Conservation (phyloP, 2,113 vertebrate genomes). For the Gadus macrocephalus region DNA sequence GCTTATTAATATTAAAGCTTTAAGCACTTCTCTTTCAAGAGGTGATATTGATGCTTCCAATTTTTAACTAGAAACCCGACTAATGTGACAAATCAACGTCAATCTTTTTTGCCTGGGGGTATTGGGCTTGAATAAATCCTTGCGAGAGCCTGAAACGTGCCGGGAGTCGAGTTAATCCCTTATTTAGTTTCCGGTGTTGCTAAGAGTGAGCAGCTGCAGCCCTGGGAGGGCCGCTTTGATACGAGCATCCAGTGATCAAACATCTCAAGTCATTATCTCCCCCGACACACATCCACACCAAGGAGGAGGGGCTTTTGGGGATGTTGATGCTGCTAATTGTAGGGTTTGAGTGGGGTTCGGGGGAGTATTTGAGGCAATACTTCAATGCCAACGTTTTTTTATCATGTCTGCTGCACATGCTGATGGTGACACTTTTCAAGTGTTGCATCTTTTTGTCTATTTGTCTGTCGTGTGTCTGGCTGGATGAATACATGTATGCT, state of each 20-base stretch:
- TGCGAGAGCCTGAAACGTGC: neutral
- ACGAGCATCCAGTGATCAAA: conserved; percentile 11
- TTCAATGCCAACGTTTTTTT: neutral
- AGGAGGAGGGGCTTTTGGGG: neutral
- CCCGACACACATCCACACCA: neutral
- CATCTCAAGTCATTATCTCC: conserved; percentile 19
- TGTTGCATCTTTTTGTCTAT: neutral
- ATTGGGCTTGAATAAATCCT: no score
- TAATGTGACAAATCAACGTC: no score
- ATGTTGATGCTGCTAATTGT: conserved; percentile 25
- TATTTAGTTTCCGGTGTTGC: conserved; percentile 33
- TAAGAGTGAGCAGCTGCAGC: conserved; percentile 27
- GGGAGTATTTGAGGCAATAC: neutral
- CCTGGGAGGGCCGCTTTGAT: conserved; percentile 5
- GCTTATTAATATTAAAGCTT: no score
- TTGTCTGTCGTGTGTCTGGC: neutral
- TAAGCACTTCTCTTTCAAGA: no score
- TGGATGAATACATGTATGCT: neutral
- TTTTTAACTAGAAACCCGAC: no score
- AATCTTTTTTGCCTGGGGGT: no score
- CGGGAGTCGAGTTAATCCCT: conserved; percentile 37
- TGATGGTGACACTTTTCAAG: conserved; percentile 25
- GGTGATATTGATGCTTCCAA: no score
- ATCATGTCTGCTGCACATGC: neutral
- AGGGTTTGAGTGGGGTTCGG: neutral